Evolutionary conservation across 2,888 invertebrate species (phyloP).

Genomic region (Rambutsinella grinnellia): DNA sequence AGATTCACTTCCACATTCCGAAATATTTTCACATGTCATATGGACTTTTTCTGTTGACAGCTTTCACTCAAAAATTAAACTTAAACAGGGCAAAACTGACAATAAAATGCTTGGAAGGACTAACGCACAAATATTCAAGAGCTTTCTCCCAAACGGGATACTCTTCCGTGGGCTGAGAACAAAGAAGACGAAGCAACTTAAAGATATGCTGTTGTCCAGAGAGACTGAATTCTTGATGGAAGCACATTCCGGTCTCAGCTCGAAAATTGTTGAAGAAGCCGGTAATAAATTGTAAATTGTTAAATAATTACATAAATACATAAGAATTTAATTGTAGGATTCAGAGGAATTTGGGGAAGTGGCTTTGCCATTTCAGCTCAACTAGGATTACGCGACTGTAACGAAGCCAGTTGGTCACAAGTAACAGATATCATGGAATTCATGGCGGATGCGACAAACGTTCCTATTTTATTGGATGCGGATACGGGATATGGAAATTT

Average conservation of each 20-base stretch:
- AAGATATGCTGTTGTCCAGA: constrained; percentile 69
- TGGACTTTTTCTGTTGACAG: no score
- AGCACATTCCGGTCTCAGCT: constrained; percentile 70
- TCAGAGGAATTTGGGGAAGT: constrained; percentile 70
- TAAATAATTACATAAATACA: not conserved
- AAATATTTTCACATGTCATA: no score
- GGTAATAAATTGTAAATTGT: constrained; percentile 66
- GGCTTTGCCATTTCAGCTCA: constrained; percentile 70
- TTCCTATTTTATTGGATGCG: constrained; percentile 71
- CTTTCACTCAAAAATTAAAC: no score
- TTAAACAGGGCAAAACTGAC: no score
- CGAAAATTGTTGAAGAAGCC: constrained; percentile 70
- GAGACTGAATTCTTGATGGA: constrained; percentile 71
- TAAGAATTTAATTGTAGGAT: constrained; percentile 60
- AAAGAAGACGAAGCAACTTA: constrained; percentile 68
- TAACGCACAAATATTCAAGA: not conserved
- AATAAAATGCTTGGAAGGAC: not conserved
- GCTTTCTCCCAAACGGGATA: not conserved
- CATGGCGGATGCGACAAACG: constrained; percentile 70
- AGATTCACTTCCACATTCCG: no score
- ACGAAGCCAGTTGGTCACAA: constrained; percentile 71
- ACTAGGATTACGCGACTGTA: constrained; percentile 70
- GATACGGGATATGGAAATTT: constrained; percentile 72
- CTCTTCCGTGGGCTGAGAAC: constrained; percentile 13
- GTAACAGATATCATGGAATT: constrained; percentile 70